Evolutionary conservation across 1,140 invertebrate genomes (phyloP).

Genomic region (Stenopsyche tienmushanensis): DNA sequence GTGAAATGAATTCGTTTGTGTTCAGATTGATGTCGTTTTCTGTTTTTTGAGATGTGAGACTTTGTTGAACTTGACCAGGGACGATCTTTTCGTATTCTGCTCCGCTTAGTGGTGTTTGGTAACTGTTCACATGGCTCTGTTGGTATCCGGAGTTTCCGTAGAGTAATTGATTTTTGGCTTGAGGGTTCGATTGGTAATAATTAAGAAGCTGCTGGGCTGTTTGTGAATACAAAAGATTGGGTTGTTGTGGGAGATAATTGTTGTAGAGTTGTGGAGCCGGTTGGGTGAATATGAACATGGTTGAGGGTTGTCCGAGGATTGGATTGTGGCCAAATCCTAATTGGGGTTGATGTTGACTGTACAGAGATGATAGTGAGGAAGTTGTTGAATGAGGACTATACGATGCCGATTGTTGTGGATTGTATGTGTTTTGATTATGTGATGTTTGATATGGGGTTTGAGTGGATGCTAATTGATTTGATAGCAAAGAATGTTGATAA

Average conservation of each 20-base stretch:
- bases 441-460: not conserved
- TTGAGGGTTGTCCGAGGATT: conserved; percentile 46
- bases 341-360: conserved; percentile 16
- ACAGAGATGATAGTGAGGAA: conserved; percentile 15
- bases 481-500: conserved; percentile 9
- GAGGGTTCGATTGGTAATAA: conserved; percentile 49
- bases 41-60: conserved; percentile 46
- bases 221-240: conserved; percentile 39
- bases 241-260: conserved; percentile 44
- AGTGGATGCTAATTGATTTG: conserved; percentile 14
- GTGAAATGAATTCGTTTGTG: conserved; percentile 44
- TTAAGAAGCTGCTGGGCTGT: conserved; percentile 50
- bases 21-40: conserved; percentile 39
- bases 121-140: conserved; percentile 10
- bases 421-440: conserved; percentile 7
- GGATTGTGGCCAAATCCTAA: conserved; percentile 18
- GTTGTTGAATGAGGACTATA: not conserved
- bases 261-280: conserved; percentile 46
- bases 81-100: conserved; percentile 48
- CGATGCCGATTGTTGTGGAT: conserved; percentile 19
- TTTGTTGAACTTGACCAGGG: conserved; percentile 42
- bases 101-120: conserved; percentile 25
- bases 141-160: conserved; percentile 42
- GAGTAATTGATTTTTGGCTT: conserved; percentile 48
- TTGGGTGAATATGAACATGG: conserved; percentile 49